Percentiles rank a stretch among this genome's conserved stretches.
Conservation (phyloP, 2,113 vertebrate species). For the Chloropsis hardwickii region DNA sequence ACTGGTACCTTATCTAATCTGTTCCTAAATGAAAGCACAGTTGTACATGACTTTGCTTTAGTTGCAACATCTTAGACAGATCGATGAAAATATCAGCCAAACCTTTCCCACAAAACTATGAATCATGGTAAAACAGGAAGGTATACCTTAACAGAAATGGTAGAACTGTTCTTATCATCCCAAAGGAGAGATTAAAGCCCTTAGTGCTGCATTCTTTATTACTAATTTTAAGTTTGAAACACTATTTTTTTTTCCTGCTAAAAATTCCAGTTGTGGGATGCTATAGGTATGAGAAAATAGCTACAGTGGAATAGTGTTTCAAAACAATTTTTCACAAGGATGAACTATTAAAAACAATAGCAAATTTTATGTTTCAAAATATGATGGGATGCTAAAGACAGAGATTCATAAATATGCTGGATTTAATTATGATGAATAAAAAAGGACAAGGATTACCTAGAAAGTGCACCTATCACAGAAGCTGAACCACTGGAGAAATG, state of each 20-base stretch:
- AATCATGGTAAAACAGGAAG: constrained; percentile 35
- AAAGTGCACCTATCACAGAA: neutral
- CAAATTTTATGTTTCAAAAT: neutral
- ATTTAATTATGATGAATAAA: neutral
- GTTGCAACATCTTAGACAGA: constrained; percentile 61
- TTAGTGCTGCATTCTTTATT: neutral
- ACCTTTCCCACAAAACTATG: constrained; percentile 6
- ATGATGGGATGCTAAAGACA: neutral
- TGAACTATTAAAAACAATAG: neutral
- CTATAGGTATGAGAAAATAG: neutral
- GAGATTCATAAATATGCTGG: neutral
- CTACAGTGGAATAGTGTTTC: neutral
- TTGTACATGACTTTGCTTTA: constrained; percentile 56
- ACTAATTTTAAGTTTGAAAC: neutral
- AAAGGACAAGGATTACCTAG: neutral
- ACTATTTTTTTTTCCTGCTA: neutral
- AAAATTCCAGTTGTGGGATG: neutral
- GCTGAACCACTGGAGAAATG: neutral
- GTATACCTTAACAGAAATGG: neutral
- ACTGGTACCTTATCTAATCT: constrained; percentile 70
- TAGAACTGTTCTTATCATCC: neutral
- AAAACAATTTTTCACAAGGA: neutral
- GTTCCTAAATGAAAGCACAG: constrained; percentile 45
- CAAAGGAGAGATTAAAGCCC: neutral
- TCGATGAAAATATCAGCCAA: constrained; percentile 52